phyloP scores from a whole-genome alignment of 1,140 invertebrate genomes.

The Choristoneura fumiferana region DNA sequence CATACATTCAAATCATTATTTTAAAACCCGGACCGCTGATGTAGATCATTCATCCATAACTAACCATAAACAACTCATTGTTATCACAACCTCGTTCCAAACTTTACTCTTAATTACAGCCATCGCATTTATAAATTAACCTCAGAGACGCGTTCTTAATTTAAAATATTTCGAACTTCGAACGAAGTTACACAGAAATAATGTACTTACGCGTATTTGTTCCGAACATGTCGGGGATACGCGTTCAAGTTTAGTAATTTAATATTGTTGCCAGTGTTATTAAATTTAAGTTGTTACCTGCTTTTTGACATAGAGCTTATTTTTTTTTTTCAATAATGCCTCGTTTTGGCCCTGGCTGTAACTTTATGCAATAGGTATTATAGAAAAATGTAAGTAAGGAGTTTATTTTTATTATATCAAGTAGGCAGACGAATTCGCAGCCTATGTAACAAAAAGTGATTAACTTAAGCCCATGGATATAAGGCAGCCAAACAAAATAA shows the following conservation, averaged over 20 bases:
- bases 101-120: conserved; percentile 13
- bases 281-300: conserved; percentile 14
- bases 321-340: too few species aligned
- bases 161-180: conserved; percentile 1
- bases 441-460: too few species aligned
- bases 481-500: too few species aligned
- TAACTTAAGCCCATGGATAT: too few species aligned
- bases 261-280: conserved; percentile 4
- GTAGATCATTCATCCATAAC: neutral
- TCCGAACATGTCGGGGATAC: neutral
- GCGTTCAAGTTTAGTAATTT: conserved; percentile 14
- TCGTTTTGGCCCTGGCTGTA: too few species aligned
- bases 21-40: neutral
- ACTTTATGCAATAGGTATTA: too few species aligned
- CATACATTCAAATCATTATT: too few species aligned
- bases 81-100: conserved; percentile 13
- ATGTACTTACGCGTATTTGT: conserved; percentile 17
- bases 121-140: conserved; percentile 13
- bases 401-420: too few species aligned
- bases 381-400: too few species aligned
- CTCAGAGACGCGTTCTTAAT: conserved; percentile 1
- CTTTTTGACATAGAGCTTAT: neutral
- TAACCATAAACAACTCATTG: conserved; percentile 15
- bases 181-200: conserved; percentile 7
- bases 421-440: too few species aligned